Evolutionary conservation across 2,888 invertebrate species (phyloP), one percentile per base, ranked within the genome.

Genomic region (Agonopterix subpropinquella): DNA sequence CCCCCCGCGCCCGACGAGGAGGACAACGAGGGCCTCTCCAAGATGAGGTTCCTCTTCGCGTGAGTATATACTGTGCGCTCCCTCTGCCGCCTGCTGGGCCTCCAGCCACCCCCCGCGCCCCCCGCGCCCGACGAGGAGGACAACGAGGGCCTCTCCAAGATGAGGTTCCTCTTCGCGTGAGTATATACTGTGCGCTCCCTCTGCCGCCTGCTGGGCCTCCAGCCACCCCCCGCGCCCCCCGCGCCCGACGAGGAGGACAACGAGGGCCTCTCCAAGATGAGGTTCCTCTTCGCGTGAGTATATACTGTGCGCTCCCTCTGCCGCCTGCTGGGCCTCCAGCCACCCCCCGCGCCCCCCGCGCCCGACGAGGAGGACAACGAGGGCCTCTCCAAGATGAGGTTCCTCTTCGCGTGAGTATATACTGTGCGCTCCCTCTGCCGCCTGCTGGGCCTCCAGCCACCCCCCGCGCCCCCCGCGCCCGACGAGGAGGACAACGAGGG

Each of bases 221-320:
- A 93, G 54, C 72, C 53, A n/a, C 8, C 91, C 90, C 44, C 82
- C 80, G 0, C 64, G 54, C 4, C 74, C 76, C 66, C 77, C 0
- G 53, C 48, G 1, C 66, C 91, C 44, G 82, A 89, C 9, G 77
- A 82, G 45, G 86, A 83, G 15, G 91, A 93, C 56, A 75, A 78
- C 47, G 89, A 90, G 50, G 90, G 90, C 15, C 90, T 94, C 71
- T 87, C 92, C 43, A 93, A 92, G 80, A 89, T 93, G 70, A 92
- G 94, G 89, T 95, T 94, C 66, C 71, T 94, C 18, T 94, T 94
- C 66, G 92, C 92, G 90, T 91, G n/a, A n/a, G n/a, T n/a, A n/a
- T n/a, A n/a, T n/a, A n/a, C n/a, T n/a, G 92, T 96, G 13, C 90
- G 92, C 48, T 92, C 94, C 0, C 78, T 96, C 60, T 96, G 96